phyloP scores from a whole-genome alignment of 2,113 vertebrate genomes.

The Phasianus colchicus region DNA sequence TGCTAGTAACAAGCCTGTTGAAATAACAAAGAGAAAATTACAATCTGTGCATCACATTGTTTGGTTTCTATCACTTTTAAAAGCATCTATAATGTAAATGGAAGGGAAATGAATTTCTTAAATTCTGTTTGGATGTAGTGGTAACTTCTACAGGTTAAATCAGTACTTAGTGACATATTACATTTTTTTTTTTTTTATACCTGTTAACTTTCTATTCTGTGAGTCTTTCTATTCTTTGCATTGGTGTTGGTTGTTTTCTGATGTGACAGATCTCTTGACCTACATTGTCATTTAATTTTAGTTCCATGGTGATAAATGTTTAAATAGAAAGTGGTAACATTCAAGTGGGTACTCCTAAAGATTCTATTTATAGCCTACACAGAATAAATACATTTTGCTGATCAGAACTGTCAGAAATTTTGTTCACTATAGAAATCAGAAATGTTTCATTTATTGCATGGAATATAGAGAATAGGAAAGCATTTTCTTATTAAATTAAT shows the following conservation, averaged over 20 bases:
- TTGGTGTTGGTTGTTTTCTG: neutral
- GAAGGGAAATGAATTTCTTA: neutral
- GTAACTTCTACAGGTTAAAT: neutral
- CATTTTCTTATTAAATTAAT: neutral
- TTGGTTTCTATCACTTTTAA: neutral
- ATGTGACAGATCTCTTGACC: rapidly evolving
- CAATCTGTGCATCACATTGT: neutral
- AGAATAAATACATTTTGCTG: neutral
- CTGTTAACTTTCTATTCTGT: neutral
- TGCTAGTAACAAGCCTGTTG: neutral
- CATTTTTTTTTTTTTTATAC: neutral
- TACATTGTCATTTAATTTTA: neutral
- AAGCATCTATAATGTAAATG: neutral
- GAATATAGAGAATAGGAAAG: neutral
- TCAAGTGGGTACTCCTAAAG: neutral
- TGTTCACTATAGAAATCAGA: neutral
- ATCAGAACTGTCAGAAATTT: neutral
- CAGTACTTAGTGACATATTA: neutral
- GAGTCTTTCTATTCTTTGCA: neutral
- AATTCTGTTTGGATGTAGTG: neutral
- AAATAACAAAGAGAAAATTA: neutral
- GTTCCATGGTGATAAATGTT: neutral
- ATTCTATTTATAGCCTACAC: neutral
- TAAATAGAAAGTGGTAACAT: neutral
- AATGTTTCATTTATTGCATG: rapidly evolving